phyloP scores from a whole-genome alignment of 2,113 vertebrate species.

The Lamprologus sp. region DNA sequence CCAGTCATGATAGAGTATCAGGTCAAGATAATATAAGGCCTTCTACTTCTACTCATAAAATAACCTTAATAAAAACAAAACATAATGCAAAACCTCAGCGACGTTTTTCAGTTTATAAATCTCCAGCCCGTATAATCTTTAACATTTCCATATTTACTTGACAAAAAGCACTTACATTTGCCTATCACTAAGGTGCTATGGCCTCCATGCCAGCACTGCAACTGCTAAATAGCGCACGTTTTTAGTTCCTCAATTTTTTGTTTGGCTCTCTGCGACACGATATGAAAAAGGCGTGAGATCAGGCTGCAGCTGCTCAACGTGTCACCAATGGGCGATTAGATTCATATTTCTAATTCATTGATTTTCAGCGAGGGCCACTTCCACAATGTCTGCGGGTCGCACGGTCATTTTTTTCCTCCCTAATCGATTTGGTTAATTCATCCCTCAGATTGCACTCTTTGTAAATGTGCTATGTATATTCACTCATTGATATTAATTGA shows the following conservation, averaged over 20 bases:
- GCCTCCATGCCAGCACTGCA: not conserved
- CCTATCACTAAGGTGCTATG: not conserved
- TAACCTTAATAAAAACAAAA: not conserved
- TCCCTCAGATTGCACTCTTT: conserved; percentile 57
- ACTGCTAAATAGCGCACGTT: not conserved
- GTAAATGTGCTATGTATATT: conserved; percentile 57
- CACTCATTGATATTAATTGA: conserved; percentile 67
- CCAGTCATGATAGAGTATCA: not conserved
- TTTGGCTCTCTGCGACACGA: not conserved
- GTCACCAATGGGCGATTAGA: conserved; percentile 50
- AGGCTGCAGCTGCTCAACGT: conserved; percentile 18
- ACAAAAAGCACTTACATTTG: not conserved
- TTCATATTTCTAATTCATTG: conserved; percentile 62
- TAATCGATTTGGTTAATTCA: conserved; percentile 60
- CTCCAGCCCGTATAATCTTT: not conserved
- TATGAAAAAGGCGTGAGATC: conserved; percentile 5
- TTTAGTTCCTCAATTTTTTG: not conserved
- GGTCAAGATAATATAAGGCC: not conserved
- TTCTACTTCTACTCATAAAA: not conserved
- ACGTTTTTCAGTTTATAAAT: not conserved
- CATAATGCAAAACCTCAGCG: not conserved
- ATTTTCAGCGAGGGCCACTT: conserved; percentile 46
- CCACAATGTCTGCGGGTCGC: conserved; percentile 31
- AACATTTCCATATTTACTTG: not conserved
- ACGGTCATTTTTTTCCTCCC: conserved; percentile 20